A percentile compares a stretch with the other conserved stretches of the same genome.
These are phyloP conservation scores for Eurytoma adleriae DNA, from an alignment of 2,888 invertebrate species.

Conservation along the genomic window DNA sequence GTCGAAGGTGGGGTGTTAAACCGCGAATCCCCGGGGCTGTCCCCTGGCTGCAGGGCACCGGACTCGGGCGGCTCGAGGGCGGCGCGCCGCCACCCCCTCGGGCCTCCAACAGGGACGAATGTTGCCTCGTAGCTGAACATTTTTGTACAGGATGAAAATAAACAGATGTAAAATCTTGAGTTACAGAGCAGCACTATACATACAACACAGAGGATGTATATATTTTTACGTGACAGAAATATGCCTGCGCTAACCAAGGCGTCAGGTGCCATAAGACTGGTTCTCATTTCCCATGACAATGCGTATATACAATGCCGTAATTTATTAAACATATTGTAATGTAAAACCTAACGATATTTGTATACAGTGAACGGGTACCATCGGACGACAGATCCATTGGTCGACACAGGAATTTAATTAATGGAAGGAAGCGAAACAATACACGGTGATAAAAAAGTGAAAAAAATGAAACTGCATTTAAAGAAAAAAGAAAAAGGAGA, in stretches of 20 bases:
- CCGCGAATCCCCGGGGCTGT: constrained; percentile 19
- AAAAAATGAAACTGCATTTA: constrained; percentile 12
- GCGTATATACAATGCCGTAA: constrained; percentile 74
- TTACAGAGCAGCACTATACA: constrained; percentile 77
- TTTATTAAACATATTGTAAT: constrained; percentile 72
- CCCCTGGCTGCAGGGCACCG: neutral
- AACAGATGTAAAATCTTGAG: constrained; percentile 75
- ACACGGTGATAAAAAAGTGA: constrained; percentile 15
- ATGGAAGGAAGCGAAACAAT: constrained; percentile 17
- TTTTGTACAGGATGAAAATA: constrained; percentile 75
- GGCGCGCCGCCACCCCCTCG: constrained; percentile 18
- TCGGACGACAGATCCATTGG: constrained; percentile 63
- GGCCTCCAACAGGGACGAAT: constrained; percentile 56
- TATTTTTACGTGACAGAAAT: constrained; percentile 77
- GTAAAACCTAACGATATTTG: constrained; percentile 75
- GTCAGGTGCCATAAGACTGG: constrained; percentile 75
- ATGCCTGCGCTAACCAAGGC: constrained; percentile 71
- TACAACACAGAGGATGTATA: constrained; percentile 76
- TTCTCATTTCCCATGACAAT: constrained; percentile 76
- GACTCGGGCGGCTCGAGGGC: constrained; percentile 7
- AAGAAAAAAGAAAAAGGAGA: constrained; percentile 9
- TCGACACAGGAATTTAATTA: constrained; percentile 54
- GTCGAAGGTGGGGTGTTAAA: neutral
- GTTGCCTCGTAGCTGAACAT: constrained; percentile 71
- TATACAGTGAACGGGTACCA: constrained; percentile 73